Evolutionary conservation across 2,113 vertebrate species (phyloP).

Genomic region (Pogonocichla stellata): DNA sequence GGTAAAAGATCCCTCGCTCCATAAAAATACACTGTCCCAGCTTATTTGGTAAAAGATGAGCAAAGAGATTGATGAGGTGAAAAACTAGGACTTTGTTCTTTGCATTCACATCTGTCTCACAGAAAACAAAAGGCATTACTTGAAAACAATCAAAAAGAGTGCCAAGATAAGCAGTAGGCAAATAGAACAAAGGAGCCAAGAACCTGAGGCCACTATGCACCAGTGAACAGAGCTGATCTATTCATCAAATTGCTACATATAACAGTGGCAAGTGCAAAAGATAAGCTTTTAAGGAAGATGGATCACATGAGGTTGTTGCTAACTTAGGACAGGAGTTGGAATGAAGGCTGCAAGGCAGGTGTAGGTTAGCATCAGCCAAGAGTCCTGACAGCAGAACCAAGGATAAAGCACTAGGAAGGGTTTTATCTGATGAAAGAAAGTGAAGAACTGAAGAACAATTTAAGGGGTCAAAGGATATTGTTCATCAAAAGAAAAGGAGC

Average conservation of each 20-base stretch:
- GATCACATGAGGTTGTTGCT: not conserved
- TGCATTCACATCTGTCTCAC: not conserved
- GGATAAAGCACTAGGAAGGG: not conserved
- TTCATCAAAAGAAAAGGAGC: not conserved
- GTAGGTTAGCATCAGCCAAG: not conserved
- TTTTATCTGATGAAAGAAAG: not conserved
- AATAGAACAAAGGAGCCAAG: slow-evolving; percentile 29
- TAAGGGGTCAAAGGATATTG: not conserved
- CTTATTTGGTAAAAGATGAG: not conserved
- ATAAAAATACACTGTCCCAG: not conserved
- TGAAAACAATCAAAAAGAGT: not conserved
- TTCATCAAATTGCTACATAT: slow-evolving; percentile 22
- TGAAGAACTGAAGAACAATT: not conserved
- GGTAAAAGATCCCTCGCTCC: not conserved
- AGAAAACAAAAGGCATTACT: not conserved
- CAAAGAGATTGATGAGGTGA: not conserved
- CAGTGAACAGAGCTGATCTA: not conserved
- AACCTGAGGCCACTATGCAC: slow-evolving; percentile 37
- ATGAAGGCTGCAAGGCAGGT: not conserved
- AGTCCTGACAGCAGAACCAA: not conserved
- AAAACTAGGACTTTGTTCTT: not conserved
- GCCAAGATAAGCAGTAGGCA: slow-evolving; percentile 27
- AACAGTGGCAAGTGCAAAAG: not conserved
- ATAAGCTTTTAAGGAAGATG: slow-evolving; percentile 35
- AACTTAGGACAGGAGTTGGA: not conserved